Base-by-base conservation (phyloP, 2,113 vertebrate species). In the Xenopus laevis region DNA sequence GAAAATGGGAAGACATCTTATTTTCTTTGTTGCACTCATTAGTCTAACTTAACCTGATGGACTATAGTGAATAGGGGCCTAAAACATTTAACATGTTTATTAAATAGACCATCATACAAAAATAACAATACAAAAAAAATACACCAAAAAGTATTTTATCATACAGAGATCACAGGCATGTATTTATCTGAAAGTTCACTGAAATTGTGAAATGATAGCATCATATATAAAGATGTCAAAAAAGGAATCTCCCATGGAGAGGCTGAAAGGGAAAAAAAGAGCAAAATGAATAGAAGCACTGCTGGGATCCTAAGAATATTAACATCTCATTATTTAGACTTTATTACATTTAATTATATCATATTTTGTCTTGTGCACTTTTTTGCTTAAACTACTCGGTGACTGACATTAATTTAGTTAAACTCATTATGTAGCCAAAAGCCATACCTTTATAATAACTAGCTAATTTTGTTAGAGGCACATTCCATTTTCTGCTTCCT, bases 141-240 rank as follows among this genome's bases (percentile, higher is more conserved):
- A 84, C 90, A 86, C 85, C 84, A 83, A 86, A 27, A 2, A 2
- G 82, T 83, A 79, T 88, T 90, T 94, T 91, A 86, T 85, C 89
- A 91, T 92, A 90, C 86, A 80, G 80, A 87, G 88, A 91, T 91
- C 90, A 89, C 86, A 86, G 81, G 74, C 86, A 86, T 87, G 88
- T 85, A 83, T 88, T 92, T 91, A 91, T 92, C 89, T 89, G 86
- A 94, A 93, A 89, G 89, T 87, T 93, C 86, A 83, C 85, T 90
- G 89, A 87, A 89, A 87, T 91, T 94, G 91, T 89, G 89, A 91
- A 92, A 92, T 81, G 86, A 91, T 91, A 89, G 79, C 81, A 83
- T 93, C 89, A 81, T 92, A 89, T 89, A 91, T 92, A 93, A 92
- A 93, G 91, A 92, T 91, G 91, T 93, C 91, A 90, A 83, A 78